Conservation (phyloP, 2,113 vertebrate species). For the Camelus dromedarius region DNA sequence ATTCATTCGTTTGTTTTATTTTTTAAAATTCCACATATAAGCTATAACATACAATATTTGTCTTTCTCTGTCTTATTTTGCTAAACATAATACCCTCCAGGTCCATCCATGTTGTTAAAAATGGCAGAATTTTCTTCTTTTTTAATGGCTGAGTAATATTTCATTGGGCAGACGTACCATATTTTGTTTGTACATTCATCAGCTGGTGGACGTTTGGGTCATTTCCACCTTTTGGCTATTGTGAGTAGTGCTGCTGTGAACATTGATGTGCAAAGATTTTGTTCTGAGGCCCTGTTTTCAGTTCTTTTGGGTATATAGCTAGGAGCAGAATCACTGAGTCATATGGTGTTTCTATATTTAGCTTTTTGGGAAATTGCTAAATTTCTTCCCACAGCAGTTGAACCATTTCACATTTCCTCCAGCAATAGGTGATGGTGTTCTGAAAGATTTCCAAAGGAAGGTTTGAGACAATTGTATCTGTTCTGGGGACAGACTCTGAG, state of each 20-base stretch:
- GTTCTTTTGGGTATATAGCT: not conserved
- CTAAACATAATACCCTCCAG: not conserved
- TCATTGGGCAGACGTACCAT: fast-evolving
- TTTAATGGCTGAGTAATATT: fast-evolving
- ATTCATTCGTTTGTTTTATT: not conserved
- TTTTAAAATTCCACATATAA: not conserved
- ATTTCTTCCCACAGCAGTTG: not conserved
- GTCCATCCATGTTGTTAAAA: fast-evolving
- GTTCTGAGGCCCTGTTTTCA: not conserved
- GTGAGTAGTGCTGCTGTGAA: not conserved
- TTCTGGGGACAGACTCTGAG: not conserved
- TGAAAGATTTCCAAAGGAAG: too few species aligned
- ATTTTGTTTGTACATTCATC: fast-evolving
- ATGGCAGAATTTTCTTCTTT: fast-evolving
- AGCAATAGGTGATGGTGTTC: not conserved
- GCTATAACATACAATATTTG: not conserved
- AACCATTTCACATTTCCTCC: not conserved
- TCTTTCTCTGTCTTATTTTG: not conserved
- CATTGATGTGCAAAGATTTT: not conserved
- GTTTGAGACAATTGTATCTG: not conserved
- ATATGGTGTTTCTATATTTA: not conserved
- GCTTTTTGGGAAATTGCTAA: not conserved
- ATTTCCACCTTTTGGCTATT: not conserved
- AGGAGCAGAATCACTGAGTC: not conserved
- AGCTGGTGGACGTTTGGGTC: not conserved